Conservation (phyloP, 2,113 vertebrate species). For the Pimephales promelas region DNA sequence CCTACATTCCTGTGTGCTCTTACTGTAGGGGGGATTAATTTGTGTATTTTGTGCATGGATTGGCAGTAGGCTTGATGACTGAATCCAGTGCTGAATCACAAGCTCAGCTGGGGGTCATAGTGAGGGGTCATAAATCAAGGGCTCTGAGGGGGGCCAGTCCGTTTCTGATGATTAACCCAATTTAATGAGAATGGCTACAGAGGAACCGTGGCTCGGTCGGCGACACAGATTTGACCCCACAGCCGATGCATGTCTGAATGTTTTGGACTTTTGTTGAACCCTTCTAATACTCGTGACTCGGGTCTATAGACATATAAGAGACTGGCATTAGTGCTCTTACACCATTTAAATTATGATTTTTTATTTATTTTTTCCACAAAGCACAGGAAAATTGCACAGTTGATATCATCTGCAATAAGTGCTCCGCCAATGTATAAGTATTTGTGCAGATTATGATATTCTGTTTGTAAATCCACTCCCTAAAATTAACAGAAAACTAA, state of each 20-base stretch:
- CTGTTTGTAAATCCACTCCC: background rate
- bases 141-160: conserved; percentile 38
- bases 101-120: conserved; percentile 72
- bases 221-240: conserved; percentile 51
- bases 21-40: background rate
- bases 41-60: conserved; percentile 31
- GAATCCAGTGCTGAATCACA: background rate
- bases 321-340: background rate
- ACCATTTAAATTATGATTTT: background rate
- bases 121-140: conserved; percentile 78
- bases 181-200: conserved; percentile 55
- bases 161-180: conserved; percentile 76
- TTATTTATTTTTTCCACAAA: no score
- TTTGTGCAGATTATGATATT: background rate
- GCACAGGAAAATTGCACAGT: background rate
- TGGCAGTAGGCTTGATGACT: conserved; percentile 26
- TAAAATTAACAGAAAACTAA: background rate
- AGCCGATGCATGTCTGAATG: conserved; percentile 20
- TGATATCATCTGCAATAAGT: background rate
- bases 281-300: background rate
- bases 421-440: background rate
- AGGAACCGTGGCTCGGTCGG: conserved; percentile 29
- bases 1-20: background rate
- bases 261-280: conserved; percentile 49
- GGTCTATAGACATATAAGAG: background rate